Evolutionary conservation across 2,113 vertebrate species (phyloP).

Genomic region (Atrichornis clamosus): DNA sequence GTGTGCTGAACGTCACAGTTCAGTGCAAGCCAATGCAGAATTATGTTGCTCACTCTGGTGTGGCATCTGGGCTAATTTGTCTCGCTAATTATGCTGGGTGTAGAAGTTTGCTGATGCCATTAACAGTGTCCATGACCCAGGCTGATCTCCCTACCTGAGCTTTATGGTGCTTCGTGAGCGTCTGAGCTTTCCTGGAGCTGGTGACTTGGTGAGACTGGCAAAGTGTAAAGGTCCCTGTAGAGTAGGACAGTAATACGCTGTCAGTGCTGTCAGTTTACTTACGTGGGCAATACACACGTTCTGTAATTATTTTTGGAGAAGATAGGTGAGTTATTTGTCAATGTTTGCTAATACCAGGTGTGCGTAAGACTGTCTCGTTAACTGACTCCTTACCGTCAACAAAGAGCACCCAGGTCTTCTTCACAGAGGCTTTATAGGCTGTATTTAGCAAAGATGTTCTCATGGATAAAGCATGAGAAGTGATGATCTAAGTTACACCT

Average conservation of each 20-base stretch:
- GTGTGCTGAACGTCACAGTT: not conserved
- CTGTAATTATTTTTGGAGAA: not conserved
- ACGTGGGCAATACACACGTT: not conserved
- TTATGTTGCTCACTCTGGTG: not conserved
- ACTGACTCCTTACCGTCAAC: not conserved
- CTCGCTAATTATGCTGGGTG: not conserved
- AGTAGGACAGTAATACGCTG: not conserved
- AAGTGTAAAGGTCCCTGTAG: not conserved
- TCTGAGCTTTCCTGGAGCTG: not conserved
- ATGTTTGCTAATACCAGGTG: not conserved
- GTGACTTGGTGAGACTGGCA: not conserved
- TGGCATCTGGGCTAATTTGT: constrained; percentile 41
- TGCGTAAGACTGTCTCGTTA: not conserved
- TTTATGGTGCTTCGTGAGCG: not conserved
- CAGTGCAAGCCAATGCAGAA: not conserved
- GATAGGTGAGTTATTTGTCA: not conserved
- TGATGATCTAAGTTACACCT: not conserved
- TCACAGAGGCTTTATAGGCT: not conserved
- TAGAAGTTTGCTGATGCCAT: not conserved
- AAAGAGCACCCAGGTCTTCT: not conserved
- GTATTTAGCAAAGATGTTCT: not conserved
- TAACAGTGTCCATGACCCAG: not conserved
- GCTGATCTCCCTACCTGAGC: not conserved
- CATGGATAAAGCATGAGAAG: not conserved
- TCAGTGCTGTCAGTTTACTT: not conserved